These are phyloP conservation scores for Allacma fusca DNA, from an alignment of 2,888 invertebrate species.

Conservation along the genomic window DNA sequence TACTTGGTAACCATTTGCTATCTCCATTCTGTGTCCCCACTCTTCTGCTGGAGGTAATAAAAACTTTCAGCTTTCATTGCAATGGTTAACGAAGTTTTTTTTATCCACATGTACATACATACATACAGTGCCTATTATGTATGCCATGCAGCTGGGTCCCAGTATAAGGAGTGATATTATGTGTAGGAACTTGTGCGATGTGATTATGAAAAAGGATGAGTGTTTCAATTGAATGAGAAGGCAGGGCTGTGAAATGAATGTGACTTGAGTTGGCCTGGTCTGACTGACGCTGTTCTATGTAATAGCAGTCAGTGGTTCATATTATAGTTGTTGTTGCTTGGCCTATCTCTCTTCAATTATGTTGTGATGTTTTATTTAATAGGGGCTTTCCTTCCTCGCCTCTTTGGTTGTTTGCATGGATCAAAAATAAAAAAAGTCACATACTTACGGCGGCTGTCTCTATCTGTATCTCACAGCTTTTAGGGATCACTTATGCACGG, in stretches of 20 bases:
- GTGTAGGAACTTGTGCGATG: neutral
- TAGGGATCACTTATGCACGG: neutral
- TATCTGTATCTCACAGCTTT: neutral
- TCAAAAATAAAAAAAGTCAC: conserved; percentile 26
- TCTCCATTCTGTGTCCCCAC: conserved; percentile 7
- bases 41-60: conserved; percentile 16
- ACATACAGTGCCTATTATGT: neutral
- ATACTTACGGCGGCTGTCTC: conserved; percentile 1
- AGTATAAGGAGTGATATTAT: neutral
- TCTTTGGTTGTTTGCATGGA: conserved; percentile 13
- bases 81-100: conserved; percentile 3
- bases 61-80: conserved; percentile 11
- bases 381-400: conserved; percentile 48
- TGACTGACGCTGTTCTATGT: conserved; percentile 16
- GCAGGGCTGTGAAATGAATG: conserved; percentile 37
- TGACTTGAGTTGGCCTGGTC: conserved; percentile 36
- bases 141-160: neutral
- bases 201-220: conserved; percentile 31
- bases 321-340: conserved; percentile 32
- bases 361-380: conserved; percentile 46
- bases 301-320: neutral
- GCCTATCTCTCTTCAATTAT: conserved; percentile 25
- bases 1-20: neutral
- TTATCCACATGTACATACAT: neutral
- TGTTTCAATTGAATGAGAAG: conserved; percentile 33